Evolutionary conservation across 2,113 vertebrate genomes (phyloP), one percentile per base, ranked within the genome.

Genomic region (Alectura lathami): DNA sequence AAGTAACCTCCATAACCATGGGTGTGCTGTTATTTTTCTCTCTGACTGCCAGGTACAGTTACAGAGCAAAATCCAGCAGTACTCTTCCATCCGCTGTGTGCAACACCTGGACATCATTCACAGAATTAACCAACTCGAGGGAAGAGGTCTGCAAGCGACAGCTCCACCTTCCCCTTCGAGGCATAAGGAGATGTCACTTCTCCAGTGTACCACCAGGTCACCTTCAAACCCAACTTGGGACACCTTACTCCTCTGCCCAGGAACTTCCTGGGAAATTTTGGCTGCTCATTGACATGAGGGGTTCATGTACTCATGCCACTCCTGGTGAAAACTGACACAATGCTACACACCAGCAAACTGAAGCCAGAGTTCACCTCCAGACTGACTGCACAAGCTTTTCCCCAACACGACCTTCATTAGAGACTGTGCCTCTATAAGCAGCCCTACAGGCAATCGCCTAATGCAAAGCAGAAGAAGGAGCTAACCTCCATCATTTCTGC

Each of bases 1-100:
- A 96, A 95, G 90, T 96, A 96, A 95, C 88, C 92, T 96, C 80
- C 86, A 84, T 84, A 86, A 86, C 66, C 86, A 76, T 84, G 83
- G 83, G 80, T 69, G 73, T 90, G 56, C 90, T 90, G 83, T 56
- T 86, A 84, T 50, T 91, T 86, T 91, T 81, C 53, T 60, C 57
- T 75, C 81, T 81, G 40, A 6, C n/a, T 94, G 86, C 73, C 80
- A 90, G 83, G 93, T 93, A 78, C 43, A 57, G 48, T 38, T 81
- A 78, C 60, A 73, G 64, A 84, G 29, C 8, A 17, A 86, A 95
- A 96, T 81, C 74, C 76, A 83, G 10, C 68, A 79, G 36, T 5
- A 24, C n/a, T 73, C 34, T 30, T 64, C 83, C 53, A 40, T 23
- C 42, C 30, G 0, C 91, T 20, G 1, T 21, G n/a, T 30, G 3